Base-by-base conservation (phyloP, 2,797 vertebrate genomes). In the Scomberomorus guttatus region DNA sequence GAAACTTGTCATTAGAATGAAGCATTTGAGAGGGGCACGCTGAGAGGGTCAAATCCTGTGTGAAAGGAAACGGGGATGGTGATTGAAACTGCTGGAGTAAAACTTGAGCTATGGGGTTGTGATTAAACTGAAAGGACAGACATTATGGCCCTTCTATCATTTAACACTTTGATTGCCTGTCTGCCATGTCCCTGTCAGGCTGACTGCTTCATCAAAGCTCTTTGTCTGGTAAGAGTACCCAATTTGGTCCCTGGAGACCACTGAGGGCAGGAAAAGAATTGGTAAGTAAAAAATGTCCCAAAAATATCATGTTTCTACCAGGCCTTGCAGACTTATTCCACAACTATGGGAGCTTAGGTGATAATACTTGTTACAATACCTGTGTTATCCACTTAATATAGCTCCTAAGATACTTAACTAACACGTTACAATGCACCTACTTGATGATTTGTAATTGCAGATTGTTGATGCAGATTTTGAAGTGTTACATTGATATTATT, bases 121-220 rank as follows among this genome's bases (percentile, higher is more conserved):
- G 91, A 94, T 94, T 92, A 90, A 89, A 87, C 71, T 90, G 88
- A 89, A 89, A 89, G 88, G 87, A 90, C 80, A 75, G 87, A 86
- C 90, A 87, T 90, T 76, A 85, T 75, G 78, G 85, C 86, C 78
- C 77, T 76, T 75, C 72, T 24, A 64, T 93, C 88, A 91, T 93
- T 92, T 87, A 90, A 89, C 90, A 93, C 87, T 90, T 92, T 86
- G 93, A 94, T 94, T 93, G 89, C 91, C 82, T 66, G 87, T 85
- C 89, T 92, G 89, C 89, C 85, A 85, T 86, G 85, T 90, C 84
- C 75, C 81, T 87, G 87, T 90, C 90, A 88, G 81, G 83, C 77
- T 75, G 84, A 91, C 89, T 90, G 81, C 84, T 94, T 85, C 82
- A 90, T 92, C 89, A 85, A 57, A 75, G 57, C 57, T 70, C 87